phyloP scores from a whole-genome alignment of 2,797 vertebrate species.

The Ataeniobius toweri region DNA sequence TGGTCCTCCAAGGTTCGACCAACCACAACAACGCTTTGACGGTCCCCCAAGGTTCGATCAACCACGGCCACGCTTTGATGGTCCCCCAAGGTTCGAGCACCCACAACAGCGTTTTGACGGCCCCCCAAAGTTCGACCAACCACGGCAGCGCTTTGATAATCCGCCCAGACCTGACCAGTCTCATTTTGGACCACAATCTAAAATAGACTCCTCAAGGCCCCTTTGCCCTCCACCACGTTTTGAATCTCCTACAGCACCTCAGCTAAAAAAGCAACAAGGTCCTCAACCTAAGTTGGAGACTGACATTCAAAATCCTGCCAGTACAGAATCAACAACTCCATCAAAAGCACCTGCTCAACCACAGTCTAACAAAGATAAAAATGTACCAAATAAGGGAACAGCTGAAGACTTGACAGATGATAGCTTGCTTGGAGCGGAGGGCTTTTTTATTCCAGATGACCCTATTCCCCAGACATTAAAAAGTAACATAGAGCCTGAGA shows the following conservation, averaged over 20 bases:
- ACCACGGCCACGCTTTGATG: constrained; percentile 74
- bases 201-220: constrained; percentile 65
- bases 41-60: constrained; percentile 73
- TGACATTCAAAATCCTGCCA: constrained; percentile 27
- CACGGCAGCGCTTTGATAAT: constrained; percentile 75
- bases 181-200: constrained; percentile 63
- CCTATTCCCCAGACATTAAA: constrained; percentile 81
- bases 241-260: constrained; percentile 65
- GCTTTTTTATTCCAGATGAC: constrained; percentile 80
- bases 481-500: constrained; percentile 15
- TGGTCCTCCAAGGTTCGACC: constrained; percentile 84
- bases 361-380: constrained; percentile 48
- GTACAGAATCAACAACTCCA: constrained; percentile 43
- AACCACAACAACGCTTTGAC: constrained; percentile 81
- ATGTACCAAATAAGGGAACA: constrained; percentile 14
- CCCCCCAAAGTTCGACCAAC: constrained; percentile 75
- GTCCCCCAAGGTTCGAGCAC: constrained; percentile 77
- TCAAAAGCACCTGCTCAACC: constrained; percentile 22
- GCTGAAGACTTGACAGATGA: constrained; percentile 75
- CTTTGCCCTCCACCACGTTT: constrained; percentile 48
- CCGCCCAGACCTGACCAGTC: constrained; percentile 81
- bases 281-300: constrained; percentile 46
- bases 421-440: constrained; percentile 62
- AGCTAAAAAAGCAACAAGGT: constrained; percentile 46
- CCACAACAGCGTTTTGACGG: constrained; percentile 62